Conservation (phyloP, 2,888 invertebrate species). For the Epinotia bilunana region DNA sequence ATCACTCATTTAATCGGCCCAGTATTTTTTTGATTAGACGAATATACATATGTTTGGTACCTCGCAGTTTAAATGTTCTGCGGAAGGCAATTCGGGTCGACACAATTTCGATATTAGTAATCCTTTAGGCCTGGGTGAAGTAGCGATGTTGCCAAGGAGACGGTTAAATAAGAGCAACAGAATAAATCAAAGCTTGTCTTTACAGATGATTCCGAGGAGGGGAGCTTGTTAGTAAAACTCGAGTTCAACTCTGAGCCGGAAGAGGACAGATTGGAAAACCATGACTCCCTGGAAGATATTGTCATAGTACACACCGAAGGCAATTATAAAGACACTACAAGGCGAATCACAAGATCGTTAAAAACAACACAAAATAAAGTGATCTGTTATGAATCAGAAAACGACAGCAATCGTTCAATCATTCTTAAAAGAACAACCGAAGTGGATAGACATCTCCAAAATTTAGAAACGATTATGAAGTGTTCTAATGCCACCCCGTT, state of each 20-base stretch:
- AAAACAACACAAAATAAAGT: neutral
- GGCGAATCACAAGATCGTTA: neutral
- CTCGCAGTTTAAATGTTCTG: neutral
- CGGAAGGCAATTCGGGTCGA: neutral
- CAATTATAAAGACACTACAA: constrained; percentile 1
- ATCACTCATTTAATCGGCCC: too few species aligned
- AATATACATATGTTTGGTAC: neutral
- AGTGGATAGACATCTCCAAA: constrained; percentile 56
- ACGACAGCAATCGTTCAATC: neutral
- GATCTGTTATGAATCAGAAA: neutral
- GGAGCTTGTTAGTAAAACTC: constrained; percentile 31
- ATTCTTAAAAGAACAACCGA: constrained; percentile 51
- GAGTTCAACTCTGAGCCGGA: constrained; percentile 14
- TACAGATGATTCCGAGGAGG: constrained; percentile 45
- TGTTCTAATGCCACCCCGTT: constrained; percentile 42
- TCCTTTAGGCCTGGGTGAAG: neutral
- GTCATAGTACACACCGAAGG: constrained; percentile 3
- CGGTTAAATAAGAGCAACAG: neutral
- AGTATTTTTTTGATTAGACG: too few species aligned
- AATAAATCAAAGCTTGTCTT: constrained; percentile 42
- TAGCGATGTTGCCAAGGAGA: neutral
- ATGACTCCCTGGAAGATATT: neutral
- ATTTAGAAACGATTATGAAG: constrained; percentile 31
- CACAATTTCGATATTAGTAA: neutral
- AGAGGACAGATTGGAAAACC: constrained; percentile 11